Evolutionary conservation across 2,797 vertebrate species (phyloP).

Genomic region (Semaprochilodus insignis): DNA sequence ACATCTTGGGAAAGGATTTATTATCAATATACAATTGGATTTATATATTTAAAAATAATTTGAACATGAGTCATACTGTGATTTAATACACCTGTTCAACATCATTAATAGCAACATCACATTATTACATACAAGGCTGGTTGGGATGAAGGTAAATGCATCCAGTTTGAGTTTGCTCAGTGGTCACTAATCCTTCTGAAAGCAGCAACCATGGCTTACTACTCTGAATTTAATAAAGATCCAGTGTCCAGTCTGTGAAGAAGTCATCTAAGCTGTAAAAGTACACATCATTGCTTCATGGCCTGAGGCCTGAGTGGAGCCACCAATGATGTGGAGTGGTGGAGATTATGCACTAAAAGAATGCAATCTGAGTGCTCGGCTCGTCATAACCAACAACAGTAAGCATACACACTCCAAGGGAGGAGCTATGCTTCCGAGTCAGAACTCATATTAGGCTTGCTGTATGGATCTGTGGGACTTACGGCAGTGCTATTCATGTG

Average conservation of each 20-base stretch:
- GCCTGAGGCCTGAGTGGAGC: neutral
- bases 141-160: too few relatives aligned
- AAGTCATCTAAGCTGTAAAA: neutral
- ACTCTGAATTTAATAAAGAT: neutral
- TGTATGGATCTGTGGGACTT: neutral
- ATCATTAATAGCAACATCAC: too few relatives aligned
- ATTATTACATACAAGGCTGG: too few relatives aligned
- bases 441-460: neutral
- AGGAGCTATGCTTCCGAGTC: neutral
- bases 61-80: too few relatives aligned
- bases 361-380: neutral
- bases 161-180: neutral
- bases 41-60: too few relatives aligned
- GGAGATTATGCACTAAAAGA: constrained; percentile 2
- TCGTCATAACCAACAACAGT: neutral
- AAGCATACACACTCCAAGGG: neutral
- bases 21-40: too few relatives aligned
- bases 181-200: neutral
- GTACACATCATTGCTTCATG: neutral
- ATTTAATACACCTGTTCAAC: too few relatives aligned
- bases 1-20: too few relatives aligned
- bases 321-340: neutral
- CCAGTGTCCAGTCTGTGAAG: neutral
- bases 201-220: neutral
- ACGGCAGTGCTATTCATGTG: too few relatives aligned